Conservation (phyloP, 2,797 vertebrate genomes). For the Melanotaenia trifasciata region DNA sequence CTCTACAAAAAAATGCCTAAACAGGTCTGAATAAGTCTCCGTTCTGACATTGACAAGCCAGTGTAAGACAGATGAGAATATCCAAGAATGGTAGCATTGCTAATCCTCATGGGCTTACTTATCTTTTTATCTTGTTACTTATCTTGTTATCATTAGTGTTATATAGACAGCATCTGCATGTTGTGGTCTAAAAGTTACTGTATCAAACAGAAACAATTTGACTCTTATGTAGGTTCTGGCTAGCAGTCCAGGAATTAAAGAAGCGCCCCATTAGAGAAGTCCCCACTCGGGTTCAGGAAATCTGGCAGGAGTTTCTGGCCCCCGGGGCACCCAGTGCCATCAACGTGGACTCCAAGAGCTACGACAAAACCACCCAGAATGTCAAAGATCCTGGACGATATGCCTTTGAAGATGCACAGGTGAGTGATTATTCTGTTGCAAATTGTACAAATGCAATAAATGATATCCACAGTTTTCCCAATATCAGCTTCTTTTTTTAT, state of each 20-base stretch:
- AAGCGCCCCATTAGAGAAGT: constrained; percentile 94
- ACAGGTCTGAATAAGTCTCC: not conserved
- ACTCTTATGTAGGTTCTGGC: constrained; percentile 89
- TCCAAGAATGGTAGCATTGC: not conserved
- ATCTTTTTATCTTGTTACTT: not conserved
- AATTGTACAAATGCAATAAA: not conserved
- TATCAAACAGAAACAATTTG: not conserved
- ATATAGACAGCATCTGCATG: not conserved
- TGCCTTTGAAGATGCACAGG: constrained; percentile 97
- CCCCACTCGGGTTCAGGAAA: constrained; percentile 92
- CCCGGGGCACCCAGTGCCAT: constrained; percentile 96
- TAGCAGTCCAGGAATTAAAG: constrained; percentile 96
- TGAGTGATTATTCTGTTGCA: constrained; percentile 45
- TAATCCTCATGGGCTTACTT: not conserved
- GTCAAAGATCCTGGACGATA: constrained; percentile 96
- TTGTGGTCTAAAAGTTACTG: not conserved
- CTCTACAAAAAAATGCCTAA: not conserved
- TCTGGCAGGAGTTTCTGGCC: constrained; percentile 97
- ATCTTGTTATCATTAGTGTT: not conserved
- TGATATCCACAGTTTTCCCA: not conserved
- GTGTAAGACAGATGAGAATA: not conserved
- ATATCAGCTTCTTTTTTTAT: not conserved
- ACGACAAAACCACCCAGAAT: constrained; percentile 96
- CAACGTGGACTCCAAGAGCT: constrained; percentile 97
- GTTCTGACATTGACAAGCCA: not conserved